Conservation (phyloP, 2,797 vertebrate genomes). For the Acrocephalus scirpaceus region DNA sequence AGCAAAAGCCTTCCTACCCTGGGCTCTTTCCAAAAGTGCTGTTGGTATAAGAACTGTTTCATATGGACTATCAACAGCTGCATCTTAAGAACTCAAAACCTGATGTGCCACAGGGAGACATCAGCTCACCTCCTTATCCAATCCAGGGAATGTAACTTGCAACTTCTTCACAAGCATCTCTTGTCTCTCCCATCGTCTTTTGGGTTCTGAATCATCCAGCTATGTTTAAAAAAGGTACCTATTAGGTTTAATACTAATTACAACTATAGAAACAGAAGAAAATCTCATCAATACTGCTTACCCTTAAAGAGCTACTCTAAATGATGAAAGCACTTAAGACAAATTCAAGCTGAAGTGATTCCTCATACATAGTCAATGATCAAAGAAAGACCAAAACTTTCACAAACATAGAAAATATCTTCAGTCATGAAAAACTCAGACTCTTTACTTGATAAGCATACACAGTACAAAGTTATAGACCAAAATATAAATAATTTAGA, state of each 20-base stretch:
- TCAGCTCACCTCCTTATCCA: conserved; percentile 87
- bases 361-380: neutral
- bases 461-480: neutral
- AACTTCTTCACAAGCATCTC: conserved; percentile 87
- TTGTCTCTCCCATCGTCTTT: conserved; percentile 83
- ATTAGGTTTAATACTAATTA: neutral
- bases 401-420: neutral
- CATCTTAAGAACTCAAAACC: neutral
- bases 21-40: neutral
- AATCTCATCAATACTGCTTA: neutral
- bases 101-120: neutral
- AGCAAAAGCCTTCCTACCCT: neutral
- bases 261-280: neutral
- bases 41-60: neutral
- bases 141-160: conserved; percentile 86
- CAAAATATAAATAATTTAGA: neutral
- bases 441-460: neutral
- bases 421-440: neutral
- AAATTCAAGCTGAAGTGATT: neutral
- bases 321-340: neutral
- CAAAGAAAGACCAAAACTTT: neutral
- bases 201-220: conserved; percentile 68
- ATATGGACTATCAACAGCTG: neutral
- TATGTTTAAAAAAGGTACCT: conserved; percentile 11
- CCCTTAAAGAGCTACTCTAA: neutral